phyloP scores from a whole-genome alignment of 2,113 vertebrate genomes.

The Solea senegalensis region DNA sequence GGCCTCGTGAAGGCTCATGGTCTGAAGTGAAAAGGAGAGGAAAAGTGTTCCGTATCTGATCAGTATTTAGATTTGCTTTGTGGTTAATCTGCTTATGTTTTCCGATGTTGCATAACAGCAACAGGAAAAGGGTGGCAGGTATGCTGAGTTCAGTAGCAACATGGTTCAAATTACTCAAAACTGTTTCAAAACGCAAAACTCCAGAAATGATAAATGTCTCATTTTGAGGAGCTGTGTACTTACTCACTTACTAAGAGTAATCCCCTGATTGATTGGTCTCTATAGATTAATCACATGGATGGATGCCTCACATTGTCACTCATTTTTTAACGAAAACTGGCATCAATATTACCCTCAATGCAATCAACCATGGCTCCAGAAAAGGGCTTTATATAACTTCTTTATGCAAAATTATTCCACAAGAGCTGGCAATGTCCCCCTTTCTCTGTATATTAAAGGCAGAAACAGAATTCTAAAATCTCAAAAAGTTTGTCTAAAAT shows the following conservation, averaged over 20 bases:
- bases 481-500: background rate
- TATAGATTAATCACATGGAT: too few relatives aligned
- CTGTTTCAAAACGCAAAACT: too few relatives aligned
- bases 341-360: background rate
- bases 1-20: slow-evolving; percentile 54
- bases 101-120: slow-evolving; percentile 49
- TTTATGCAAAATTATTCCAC: background rate
- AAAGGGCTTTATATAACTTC: accelerated
- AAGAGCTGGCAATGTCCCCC: too few relatives aligned
- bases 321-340: background rate
- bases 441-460: too few relatives aligned
- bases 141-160: background rate
- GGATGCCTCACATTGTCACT: too few relatives aligned
- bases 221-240: background rate
- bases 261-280: too few relatives aligned
- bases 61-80: slow-evolving; percentile 31
- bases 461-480: background rate
- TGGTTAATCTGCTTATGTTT: slow-evolving; percentile 61
- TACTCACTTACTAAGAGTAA: too few relatives aligned
- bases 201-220: background rate
- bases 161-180: too few relatives aligned
- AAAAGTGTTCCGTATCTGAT: slow-evolving; percentile 38
- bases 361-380: background rate
- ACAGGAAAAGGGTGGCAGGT: slow-evolving; percentile 15
- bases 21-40: slow-evolving; percentile 50